These are phyloP conservation scores for Zosterops lateralis DNA, from an alignment of 2,113 vertebrate genomes.

Conservation along the genomic window DNA sequence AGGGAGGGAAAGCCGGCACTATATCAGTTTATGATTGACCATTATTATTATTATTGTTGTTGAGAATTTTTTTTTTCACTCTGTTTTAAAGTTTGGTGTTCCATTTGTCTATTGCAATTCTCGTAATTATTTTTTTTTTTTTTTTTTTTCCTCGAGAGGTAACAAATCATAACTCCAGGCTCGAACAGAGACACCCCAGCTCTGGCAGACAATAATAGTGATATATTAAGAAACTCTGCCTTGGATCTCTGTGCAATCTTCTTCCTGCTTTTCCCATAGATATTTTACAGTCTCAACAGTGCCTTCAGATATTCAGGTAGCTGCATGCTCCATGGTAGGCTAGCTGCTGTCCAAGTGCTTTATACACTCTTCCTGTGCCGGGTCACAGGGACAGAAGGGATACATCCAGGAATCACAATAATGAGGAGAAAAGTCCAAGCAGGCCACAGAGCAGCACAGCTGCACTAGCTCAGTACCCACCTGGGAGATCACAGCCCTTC, in stretches of 20 bases:
- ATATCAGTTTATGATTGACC: slow-evolving; percentile 73
- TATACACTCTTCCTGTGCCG: not conserved
- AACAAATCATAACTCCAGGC: slow-evolving; percentile 16
- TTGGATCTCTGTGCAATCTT: slow-evolving; percentile 43
- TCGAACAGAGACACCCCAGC: not conserved
- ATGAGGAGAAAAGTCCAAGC: not conserved
- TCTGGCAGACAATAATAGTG: slow-evolving; percentile 41
- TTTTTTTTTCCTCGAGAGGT: not conserved
- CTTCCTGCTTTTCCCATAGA: slow-evolving; percentile 42
- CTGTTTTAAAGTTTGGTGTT: slow-evolving; percentile 51
- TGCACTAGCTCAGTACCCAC: not conserved
- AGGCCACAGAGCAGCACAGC: not conserved
- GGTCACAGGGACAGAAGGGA: not conserved
- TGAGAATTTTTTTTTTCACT: slow-evolving; percentile 43
- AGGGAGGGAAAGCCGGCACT: slow-evolving; percentile 71
- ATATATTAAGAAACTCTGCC: slow-evolving; percentile 43
- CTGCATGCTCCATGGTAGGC: not conserved
- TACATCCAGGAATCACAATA: not conserved
- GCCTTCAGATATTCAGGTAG: slow-evolving; percentile 22
- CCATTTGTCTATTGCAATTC: slow-evolving; percentile 39
- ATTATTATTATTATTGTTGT: slow-evolving; percentile 66
- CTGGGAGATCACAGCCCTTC: not conserved
- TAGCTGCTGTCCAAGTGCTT: slow-evolving; percentile 7
- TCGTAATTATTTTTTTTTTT: not conserved
- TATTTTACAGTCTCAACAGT: slow-evolving; percentile 32